Base-by-base conservation (phyloP, 2,113 vertebrate species). In the Austrofundulus limnaeus region DNA sequence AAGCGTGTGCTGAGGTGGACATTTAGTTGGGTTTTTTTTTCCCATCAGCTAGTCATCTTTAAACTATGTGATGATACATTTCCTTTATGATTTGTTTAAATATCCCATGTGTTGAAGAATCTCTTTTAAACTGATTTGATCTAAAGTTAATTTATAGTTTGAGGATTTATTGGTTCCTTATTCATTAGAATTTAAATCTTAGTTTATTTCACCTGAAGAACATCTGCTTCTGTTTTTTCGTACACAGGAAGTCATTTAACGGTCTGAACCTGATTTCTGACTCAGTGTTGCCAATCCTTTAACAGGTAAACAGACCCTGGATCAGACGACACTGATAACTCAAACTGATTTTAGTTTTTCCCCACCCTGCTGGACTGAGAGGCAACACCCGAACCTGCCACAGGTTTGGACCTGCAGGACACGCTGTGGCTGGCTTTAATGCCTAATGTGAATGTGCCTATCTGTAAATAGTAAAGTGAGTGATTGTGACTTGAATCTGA, bases 371-470 rank as follows among this genome's bases (percentile, higher is more conserved):
- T 72, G 69, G 72, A 75, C 73, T 83, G 66, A 0, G 65, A 77
- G 78, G 78, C 75, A 55, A 62, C 23, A 55, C 45, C 75, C 62
- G 13, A 69, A 77, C 64, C 80, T 52, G 59, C 76, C 62, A 23
- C 70, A 20, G 82, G 66, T 81, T 71, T 82, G 76, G 77, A 75
- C 74, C 70, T 74, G 11, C 74, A 38, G 57, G 28, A 45, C 63
- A 62, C 37, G 77, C 86, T 70, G 84, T 78, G 67, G 77, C 64
- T 63, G 78, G 75, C 82, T 81, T 64, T 21, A 31, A 75, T 6
- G 82, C 82, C 84, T 49, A 66, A 81, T 83, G 85, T 87, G 84
- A 90, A 88, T 89, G 88, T 90, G 88, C 88, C 88, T 90, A 87
- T 75, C 85, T 90, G 88, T 90, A 88, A 52, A 88, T 88, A 89